Percentiles rank a stretch among this genome's conserved stretches.
Conservation (phyloP, 2,113 vertebrate genomes). For the Amblyopsis rosae region DNA sequence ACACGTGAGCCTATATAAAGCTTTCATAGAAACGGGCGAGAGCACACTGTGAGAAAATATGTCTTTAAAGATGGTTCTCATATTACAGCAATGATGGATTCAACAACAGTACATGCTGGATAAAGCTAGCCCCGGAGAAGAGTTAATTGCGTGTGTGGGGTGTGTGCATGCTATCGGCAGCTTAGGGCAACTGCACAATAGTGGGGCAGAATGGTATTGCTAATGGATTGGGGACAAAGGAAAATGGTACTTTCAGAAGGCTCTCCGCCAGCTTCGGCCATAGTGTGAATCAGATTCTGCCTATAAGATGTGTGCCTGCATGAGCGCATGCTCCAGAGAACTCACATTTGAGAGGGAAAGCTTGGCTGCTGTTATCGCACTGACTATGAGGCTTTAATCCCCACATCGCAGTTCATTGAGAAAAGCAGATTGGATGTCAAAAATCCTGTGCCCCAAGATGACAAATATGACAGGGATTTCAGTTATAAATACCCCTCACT, state of each 20-base stretch:
- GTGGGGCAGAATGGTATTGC: conserved; percentile 21
- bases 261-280: neutral
- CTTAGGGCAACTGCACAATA: conserved; percentile 46
- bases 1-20: neutral
- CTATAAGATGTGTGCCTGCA: conserved; percentile 20
- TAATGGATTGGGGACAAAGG: conserved; percentile 37
- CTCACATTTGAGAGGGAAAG: conserved; percentile 53
- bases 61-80: conserved; percentile 2
- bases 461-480: conserved; percentile 62
- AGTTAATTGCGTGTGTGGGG: neutral
- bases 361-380: conserved; percentile 38
- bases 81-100: conserved; percentile 20
- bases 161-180: neutral
- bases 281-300: conserved; percentile 39
- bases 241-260: neutral
- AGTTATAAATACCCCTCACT: conserved; percentile 49
- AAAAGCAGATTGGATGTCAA: conserved; percentile 66
- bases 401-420: conserved; percentile 51
- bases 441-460: conserved; percentile 61
- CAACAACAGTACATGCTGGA: conserved; percentile 18
- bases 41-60: conserved; percentile 4
- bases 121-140: conserved; percentile 21
- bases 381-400: conserved; percentile 59
- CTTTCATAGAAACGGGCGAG: conserved; percentile 10
- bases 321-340: conserved; percentile 36